These are phyloP conservation scores for Myotis brandtii DNA, from an alignment of 2,113 vertebrate genomes.

Conservation along the genomic window DNA sequence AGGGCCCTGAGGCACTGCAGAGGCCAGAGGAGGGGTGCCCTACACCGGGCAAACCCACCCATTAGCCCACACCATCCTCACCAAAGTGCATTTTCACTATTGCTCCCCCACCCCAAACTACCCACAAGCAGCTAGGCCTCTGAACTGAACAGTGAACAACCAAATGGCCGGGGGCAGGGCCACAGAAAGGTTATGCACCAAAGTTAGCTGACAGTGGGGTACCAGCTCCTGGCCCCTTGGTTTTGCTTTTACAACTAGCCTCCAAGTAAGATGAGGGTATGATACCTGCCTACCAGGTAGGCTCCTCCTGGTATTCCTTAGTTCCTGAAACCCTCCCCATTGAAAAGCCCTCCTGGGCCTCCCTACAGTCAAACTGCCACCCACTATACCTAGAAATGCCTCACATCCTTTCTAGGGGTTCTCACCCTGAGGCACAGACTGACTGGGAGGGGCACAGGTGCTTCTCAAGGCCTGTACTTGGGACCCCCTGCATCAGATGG, in stretches of 20 bases:
- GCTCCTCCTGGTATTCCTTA: background rate
- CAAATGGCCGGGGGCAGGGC: background rate
- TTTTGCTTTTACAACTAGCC: background rate
- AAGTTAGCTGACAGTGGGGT: background rate
- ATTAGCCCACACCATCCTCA: background rate
- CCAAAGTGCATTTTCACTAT: background rate
- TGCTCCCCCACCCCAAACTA: background rate
- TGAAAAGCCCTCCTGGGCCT: background rate
- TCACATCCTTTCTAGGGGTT: background rate
- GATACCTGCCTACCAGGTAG: background rate
- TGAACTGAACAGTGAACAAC: background rate
- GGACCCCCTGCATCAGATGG: no score
- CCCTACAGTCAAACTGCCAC: background rate
- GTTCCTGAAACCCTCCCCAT: background rate
- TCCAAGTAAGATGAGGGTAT: background rate
- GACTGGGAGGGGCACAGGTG: accelerated
- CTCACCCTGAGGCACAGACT: no score
- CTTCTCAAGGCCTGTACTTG: background rate
- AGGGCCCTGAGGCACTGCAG: background rate
- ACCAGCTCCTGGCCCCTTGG: background rate
- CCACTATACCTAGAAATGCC: background rate
- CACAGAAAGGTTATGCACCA: background rate
- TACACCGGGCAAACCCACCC: background rate
- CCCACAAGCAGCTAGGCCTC: background rate
- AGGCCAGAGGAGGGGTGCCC: background rate